Conservation (phyloP, 2,888 invertebrate species). For the Polietes domitor region DNA sequence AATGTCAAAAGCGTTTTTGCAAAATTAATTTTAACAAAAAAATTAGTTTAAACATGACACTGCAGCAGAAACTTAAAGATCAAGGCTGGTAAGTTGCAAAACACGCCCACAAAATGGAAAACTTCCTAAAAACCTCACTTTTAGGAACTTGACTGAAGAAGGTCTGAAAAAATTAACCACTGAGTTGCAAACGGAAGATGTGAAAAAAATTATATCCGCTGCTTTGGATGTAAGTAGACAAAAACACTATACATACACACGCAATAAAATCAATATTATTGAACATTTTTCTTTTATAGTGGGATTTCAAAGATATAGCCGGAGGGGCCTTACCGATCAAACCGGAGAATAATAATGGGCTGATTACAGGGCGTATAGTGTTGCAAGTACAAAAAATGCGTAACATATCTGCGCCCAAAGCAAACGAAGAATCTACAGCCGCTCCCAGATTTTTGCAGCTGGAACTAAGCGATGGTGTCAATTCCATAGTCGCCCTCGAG, state of each 20-base stretch:
- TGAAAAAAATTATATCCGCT: conserved; percentile 84
- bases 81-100: conserved; percentile 84
- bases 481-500: conserved; percentile 89
- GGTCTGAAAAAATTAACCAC: conserved; percentile 86
- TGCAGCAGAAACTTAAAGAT: conserved; percentile 84
- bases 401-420: conserved; percentile 94
- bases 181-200: conserved; percentile 80
- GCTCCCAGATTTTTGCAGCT: conserved; percentile 93
- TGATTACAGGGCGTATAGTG: conserved; percentile 84
- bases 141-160: conserved; percentile 88
- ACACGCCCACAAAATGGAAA: neutral
- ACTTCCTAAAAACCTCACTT: conserved; percentile 72
- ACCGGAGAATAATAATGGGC: conserved; percentile 77
- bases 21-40: conserved; percentile 45
- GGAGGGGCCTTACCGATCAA: conserved; percentile 87
- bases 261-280: neutral
- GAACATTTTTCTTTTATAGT: conserved; percentile 69
- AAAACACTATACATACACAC: neutral
- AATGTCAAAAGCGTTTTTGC: conserved; percentile 22
- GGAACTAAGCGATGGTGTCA: conserved; percentile 92
- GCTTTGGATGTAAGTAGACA: conserved; percentile 87
- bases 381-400: conserved; percentile 94
- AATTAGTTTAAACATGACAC: conserved; percentile 82
- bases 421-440: conserved; percentile 90
- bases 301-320: conserved; percentile 91